These are phyloP conservation scores for Sciurus vulgaris DNA, from an alignment of 2,797 vertebrate genomes.

Conservation along the genomic window DNA sequence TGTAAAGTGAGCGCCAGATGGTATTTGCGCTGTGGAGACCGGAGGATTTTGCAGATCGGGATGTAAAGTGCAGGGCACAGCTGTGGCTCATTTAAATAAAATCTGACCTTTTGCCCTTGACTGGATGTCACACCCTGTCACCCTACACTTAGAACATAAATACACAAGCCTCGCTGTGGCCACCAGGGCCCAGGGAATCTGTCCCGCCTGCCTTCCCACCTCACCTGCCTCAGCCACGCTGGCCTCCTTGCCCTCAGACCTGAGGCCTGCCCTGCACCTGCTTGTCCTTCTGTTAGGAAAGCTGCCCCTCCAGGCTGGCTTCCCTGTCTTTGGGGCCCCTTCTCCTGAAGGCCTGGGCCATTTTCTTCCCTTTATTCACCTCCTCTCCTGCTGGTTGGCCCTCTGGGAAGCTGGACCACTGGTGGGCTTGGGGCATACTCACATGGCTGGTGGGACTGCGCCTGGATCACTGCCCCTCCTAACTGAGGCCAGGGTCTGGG, in stretches of 20 bases:
- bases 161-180: background rate
- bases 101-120: background rate
- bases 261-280: background rate
- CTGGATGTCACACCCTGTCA: background rate
- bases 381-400: background rate
- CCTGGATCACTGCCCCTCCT: accelerated
- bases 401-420: background rate
- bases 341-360: background rate
- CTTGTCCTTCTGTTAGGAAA: background rate
- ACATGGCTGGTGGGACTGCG: background rate
- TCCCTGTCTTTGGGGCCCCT: background rate
- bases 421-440: background rate
- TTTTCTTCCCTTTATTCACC: background rate
- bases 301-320: background rate
- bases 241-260: no score
- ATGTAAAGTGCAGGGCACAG: background rate
- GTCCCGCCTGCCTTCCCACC: background rate
- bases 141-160: background rate
- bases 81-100: background rate
- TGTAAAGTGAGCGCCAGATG: background rate
- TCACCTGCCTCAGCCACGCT: background rate
- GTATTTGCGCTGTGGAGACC: accelerated
- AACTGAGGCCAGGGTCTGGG: background rate
- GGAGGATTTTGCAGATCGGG: background rate
- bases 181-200: background rate